Conservation (phyloP, 2,113 vertebrate species). For the Etia nguti region DNA sequence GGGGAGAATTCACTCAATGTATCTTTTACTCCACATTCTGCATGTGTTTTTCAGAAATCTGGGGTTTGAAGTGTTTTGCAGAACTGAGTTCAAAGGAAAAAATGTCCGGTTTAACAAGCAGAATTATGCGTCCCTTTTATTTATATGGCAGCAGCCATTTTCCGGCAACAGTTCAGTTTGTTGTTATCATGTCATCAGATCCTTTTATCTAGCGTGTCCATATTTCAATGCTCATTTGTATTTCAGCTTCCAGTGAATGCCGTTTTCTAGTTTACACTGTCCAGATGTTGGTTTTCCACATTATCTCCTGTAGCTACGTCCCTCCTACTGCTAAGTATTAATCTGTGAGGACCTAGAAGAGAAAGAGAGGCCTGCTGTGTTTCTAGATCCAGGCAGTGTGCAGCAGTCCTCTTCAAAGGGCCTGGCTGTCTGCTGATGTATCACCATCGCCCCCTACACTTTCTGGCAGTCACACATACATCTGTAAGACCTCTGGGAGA, state of each 20-base stretch:
- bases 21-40: not conserved
- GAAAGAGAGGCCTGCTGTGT: not conserved
- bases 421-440: not conserved
- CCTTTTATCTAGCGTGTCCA: not conserved
- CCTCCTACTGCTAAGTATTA: not conserved
- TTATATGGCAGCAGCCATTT: not conserved
- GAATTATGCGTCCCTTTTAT: not conserved
- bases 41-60: not conserved
- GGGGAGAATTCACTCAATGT: not conserved
- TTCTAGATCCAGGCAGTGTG: conserved; percentile 15
- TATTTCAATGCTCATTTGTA: not conserved
- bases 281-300: conserved; percentile 8
- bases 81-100: not conserved
- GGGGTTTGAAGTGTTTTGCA: not conserved
- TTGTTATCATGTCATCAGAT: not conserved
- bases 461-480: not conserved
- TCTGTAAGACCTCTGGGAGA: not conserved
- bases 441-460: not conserved
- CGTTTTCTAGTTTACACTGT: not conserved
- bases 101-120: not conserved
- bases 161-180: not conserved
- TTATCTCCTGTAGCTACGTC: not conserved
- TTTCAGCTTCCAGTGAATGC: not conserved
- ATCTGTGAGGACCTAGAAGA: not conserved
- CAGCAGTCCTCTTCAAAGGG: conserved; percentile 1